A percentile compares a stretch with the other conserved stretches of the same genome.
These are phyloP conservation scores for Dasypus novemcinctus DNA, from an alignment of 2,113 vertebrate species.

Conservation along the genomic window DNA sequence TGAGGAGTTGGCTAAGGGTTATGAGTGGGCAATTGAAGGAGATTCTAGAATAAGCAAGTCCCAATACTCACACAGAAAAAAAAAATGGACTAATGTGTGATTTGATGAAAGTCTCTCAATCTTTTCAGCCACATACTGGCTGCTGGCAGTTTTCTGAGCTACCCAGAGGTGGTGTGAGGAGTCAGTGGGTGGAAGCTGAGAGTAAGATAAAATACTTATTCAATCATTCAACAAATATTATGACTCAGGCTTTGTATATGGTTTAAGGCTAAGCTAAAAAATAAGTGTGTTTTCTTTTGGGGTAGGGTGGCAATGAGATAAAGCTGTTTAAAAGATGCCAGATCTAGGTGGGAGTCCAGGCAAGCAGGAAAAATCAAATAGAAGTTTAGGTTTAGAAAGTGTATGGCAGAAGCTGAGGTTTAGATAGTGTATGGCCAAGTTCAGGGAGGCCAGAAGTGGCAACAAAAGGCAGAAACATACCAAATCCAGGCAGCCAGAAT, in stretches of 20 bases:
- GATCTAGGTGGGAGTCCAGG: neutral
- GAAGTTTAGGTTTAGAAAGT: neutral
- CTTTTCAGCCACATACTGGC: neutral
- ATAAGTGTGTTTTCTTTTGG: neutral
- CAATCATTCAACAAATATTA: neutral
- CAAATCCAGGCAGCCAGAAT: neutral
- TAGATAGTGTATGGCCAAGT: neutral
- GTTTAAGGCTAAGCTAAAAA: neutral
- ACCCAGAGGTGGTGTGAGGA: neutral
- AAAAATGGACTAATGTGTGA: neutral
- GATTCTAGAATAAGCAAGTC: neutral
- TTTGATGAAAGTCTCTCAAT: neutral
- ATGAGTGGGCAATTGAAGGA: neutral
- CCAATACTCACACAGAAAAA: neutral
- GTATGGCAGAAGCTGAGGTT: neutral
- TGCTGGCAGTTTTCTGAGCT: neutral
- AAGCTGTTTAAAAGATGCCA: neutral
- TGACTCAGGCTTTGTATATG: neutral
- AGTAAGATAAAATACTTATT: neutral
- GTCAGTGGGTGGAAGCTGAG: neutral
- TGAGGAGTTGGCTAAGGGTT: neutral
- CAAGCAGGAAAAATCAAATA: neutral
- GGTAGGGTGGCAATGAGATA: neutral
- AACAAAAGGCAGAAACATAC: neutral
- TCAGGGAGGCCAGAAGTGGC: neutral